Base-by-base conservation (phyloP, 2,797 vertebrate species). In the Hypotaenidia okinawae region DNA sequence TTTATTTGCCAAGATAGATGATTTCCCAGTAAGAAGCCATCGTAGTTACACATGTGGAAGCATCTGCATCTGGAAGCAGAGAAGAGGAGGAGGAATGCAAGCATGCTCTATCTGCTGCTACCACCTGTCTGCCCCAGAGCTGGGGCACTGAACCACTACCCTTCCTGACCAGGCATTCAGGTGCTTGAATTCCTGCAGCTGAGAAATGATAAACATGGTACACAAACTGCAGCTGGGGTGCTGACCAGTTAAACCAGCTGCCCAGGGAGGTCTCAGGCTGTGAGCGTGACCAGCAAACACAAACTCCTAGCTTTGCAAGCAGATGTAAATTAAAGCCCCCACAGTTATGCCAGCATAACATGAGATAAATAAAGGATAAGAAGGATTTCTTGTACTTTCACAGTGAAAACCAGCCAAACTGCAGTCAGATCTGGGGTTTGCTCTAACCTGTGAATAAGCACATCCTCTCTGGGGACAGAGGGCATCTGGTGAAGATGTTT, bases 31-130 rank as follows among this genome's bases (percentile, higher is more conserved):
- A 73, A 78, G 87, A 83, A 94, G 54, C 43, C 73, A 21, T 59
- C 1, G 0, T 27, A 83, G 80, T 63, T 75, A 47, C 63, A 80
- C 47, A 12, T 87, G 82, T 27, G 74, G 88, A 92, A 93, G 39
- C 10, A 4, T 63, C 90, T 87, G 93, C 81, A 79, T 87, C 86
- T 90, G 95, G 95, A 90, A 90, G 55, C 5, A 5, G 59, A 92
- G 52, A 76, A 37, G 63, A 84, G 58, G 22, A 76, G 58, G 80
- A 57, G n/a, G 35, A 10, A 84, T 52, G 72, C 45, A 85, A 80
- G 47, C 13, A 35, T 82, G 55, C 62, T 58, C 12, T 16, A 47
- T 43, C 84, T 84, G 77, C 66, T 62, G 66, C 28, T 58, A 51
- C 13, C 1, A 3, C 35, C 32, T 58, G 81, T 32, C 57, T 83